Evolutionary conservation across 2,888 invertebrate species (phyloP), one percentile per base, ranked within the genome.

Genomic region (Drosophila monieri): DNA sequence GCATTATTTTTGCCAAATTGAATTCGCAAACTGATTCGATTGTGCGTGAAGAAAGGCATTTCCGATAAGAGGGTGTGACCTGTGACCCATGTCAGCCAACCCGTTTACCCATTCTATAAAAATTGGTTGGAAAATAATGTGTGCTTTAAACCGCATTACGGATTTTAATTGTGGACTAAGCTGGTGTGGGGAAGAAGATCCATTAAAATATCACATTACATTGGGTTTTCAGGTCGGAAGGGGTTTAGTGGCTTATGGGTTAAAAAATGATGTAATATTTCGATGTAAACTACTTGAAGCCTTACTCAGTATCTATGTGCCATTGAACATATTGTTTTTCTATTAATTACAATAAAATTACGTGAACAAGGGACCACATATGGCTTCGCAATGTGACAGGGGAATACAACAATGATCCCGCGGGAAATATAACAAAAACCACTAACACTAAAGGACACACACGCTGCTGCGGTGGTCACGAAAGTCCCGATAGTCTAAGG

Each of bases 121-220:
- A 61, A 66, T n/a, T n/a, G 66, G 52, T 66, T 44, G 32, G 32
- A 62, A 62, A 49, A 44, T 62, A 62, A 65, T 65, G 37, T 53
- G 4, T 15, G 15, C 10, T 65, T 37, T 37, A 71, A 81, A 87
- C 81, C 87, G 81, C 81, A 87, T 87, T 80, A 86, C 62, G 72
- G 73, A 78, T 74, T 74, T 72, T 85, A 84, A 89, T 89, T 89
- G 85, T 76, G 74, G 70, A 67, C 6, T 41, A n/a, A 14, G 15
- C 47, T 66, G 6, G 35, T 8, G 8, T 21, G 57, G 64, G 66
- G 74, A 79, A 76, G 66, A 71, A 77, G 73, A 80, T 79, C 89
- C 89, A 90, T 90, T 90, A 90, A 89, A 88, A 77, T 90, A 90
- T 90, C 80, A 46, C 66, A 76, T 90, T 90, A 85, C 89, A 56